Conservation (phyloP, 2,113 vertebrate genomes). For the Cygnus atratus region DNA sequence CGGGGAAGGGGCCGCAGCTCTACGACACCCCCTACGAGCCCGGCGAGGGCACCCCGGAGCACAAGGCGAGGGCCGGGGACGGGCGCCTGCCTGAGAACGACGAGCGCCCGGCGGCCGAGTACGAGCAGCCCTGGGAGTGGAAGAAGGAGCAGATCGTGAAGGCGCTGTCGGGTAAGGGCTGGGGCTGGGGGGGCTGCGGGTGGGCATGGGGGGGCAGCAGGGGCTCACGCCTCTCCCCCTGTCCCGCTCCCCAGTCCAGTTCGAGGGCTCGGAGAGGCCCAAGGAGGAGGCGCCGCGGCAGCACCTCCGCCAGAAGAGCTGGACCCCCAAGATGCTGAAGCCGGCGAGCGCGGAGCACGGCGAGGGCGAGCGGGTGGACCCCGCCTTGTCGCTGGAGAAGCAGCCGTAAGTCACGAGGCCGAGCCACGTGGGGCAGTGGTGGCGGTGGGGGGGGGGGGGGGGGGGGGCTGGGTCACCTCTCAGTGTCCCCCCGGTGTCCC, state of each 20-base stretch:
- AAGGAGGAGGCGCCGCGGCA: conserved; percentile 80
- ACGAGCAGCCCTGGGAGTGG: conserved; percentile 92
- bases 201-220: too few relatives aligned
- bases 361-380: conserved; percentile 85
- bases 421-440: fast-evolving
- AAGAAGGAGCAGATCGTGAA: conserved; percentile 87
- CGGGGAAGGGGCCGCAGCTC: conserved; percentile 68
- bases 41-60: background rate
- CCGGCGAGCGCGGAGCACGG: conserved; percentile 46
- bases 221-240: background rate
- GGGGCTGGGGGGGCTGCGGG: background rate
- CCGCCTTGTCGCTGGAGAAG: conserved; percentile 86
- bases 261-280: conserved; percentile 83
- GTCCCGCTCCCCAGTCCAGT: conserved; percentile 83
- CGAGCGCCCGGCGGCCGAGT: conserved; percentile 78
- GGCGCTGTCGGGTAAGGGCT: conserved; percentile 82
- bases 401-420: conserved; percentile 81
- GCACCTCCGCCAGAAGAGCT: conserved; percentile 88
- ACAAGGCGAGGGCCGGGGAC: background rate
- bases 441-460: too few relatives aligned
- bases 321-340: conserved; percentile 87
- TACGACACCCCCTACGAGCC: conserved; percentile 75
- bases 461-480: background rate
- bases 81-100: conserved; percentile 77
- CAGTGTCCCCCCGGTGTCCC: background rate